Percentiles rank a stretch among this genome's conserved stretches.
phyloP scores from a whole-genome alignment of 2,113 vertebrate species.

The Pedionomus torquatus region DNA sequence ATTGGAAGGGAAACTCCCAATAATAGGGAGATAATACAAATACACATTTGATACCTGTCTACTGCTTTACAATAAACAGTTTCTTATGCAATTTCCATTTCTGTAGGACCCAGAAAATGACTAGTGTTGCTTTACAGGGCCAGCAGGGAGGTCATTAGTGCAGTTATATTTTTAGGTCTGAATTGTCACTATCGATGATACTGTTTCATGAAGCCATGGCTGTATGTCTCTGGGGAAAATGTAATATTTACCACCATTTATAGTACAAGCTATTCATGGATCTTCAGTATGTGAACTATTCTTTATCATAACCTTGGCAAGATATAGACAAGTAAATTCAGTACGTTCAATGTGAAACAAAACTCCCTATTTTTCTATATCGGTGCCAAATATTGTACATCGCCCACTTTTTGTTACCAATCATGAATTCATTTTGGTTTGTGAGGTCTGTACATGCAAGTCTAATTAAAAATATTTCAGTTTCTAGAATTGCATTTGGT shows the following conservation, averaged over 20 bases:
- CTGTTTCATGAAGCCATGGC: neutral
- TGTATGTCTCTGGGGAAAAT: neutral
- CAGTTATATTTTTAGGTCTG: slow-evolving; percentile 22
- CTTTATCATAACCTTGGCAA: neutral
- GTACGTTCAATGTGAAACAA: neutral
- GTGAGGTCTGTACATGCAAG: neutral
- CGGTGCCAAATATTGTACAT: neutral
- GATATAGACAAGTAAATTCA: neutral
- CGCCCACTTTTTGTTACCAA: neutral
- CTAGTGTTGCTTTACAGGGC: neutral
- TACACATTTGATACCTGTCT: neutral
- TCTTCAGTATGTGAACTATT: neutral
- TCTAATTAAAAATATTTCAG: neutral
- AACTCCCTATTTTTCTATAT: neutral
- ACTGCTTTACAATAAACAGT: neutral
- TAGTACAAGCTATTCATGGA: neutral
- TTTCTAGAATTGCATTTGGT: neutral
- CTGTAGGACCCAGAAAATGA: neutral
- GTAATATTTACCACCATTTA: neutral
- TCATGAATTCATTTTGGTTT: neutral
- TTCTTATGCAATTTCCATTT: neutral
- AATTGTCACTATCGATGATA: slow-evolving; percentile 13
- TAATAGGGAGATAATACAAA: neutral
- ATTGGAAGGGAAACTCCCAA: neutral
- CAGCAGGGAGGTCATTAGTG: slow-evolving; percentile 9